Conservation (phyloP, 37 sponge, comb jelly and placozoan genomes). For the Diacarnus erythraeanus region DNA sequence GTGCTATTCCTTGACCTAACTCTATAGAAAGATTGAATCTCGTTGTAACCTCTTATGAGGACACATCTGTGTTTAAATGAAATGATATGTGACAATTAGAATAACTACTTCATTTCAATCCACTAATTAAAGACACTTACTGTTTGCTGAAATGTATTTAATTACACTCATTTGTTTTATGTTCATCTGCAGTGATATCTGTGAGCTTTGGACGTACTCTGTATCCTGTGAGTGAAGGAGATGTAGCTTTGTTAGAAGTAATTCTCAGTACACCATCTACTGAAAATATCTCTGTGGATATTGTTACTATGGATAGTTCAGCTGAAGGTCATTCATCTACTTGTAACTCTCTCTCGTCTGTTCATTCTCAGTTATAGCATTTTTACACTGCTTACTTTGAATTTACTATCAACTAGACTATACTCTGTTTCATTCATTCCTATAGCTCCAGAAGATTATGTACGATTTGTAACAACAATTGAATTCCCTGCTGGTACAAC, state of each 20-base stretch:
- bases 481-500: constrained; percentile 23
- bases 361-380: background rate
- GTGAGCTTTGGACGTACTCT: constrained; percentile 37
- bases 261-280: background rate
- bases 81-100: too few relatives aligned
- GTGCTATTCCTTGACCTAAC: too few relatives aligned
- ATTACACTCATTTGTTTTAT: background rate
- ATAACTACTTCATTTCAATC: background rate
- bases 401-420: background rate
- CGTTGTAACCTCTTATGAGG: background rate
- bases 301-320: constrained; percentile 9
- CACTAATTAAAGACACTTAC: background rate
- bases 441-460: constrained; percentile 33
- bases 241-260: background rate
- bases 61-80: too few relatives aligned
- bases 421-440: too few relatives aligned
- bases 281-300: background rate
- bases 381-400: too few relatives aligned
- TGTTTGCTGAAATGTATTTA: background rate
- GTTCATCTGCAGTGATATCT: background rate
- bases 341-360: too few relatives aligned
- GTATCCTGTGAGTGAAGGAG: constrained; percentile 41
- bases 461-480: background rate
- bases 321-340: constrained; percentile 25
- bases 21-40: too few relatives aligned